Evolutionary conservation across 2,113 vertebrate species (phyloP), one percentile per base, ranked within the genome.

Genomic region (Rostratula benghalensis): DNA sequence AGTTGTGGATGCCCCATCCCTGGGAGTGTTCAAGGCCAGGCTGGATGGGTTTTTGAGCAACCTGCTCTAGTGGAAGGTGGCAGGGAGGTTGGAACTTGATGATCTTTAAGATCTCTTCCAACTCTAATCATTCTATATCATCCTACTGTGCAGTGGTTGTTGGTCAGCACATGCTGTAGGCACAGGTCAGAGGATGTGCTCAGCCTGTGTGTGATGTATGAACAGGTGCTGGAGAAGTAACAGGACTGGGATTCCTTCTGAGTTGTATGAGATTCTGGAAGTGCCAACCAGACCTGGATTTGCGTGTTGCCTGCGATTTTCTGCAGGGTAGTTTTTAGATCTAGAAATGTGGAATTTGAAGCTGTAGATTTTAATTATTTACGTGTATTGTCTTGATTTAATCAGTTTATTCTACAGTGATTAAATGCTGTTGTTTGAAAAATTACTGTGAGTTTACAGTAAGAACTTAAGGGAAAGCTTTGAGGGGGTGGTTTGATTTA

Each of bases 261-360:
- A 63, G 16, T 6, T 53, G 5, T 24, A 7, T 45, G 54, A 77
- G 16, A 69, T 69, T 51, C 35, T 51, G 31, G 46, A 87, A 73
- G 54, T 23, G 13, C 41, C 24, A 61, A 22, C 10, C 30, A 83
- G 48, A 64, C 16, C 33, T 77, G 53, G 25, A 19, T 35, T 2
- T 4, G 13, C 22, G 33, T 0, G 0, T 73, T 4, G 5, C 18
- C 25, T 83, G 25, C 0, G 1, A 6, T 50, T 89, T 87, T 77
- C 60, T 86, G 19, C 50, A 28, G 23, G 13, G 41, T 68, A 61
- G 19, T 60, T 91, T 86, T 70, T 74, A 41, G 37, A 45, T 50
- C 4, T n/a, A 69, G 30, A 83, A 92, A 57, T 48, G 35, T 0
- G 12, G 33, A 77, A 70, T 78, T 70, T 59, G 37, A 80, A 94